A percentile compares a stretch with the other conserved stretches of the same genome.
Conservation (phyloP, 30 jellyfish, hydroid and myxozoan genomes). For the Hydractinia symbiolongicarpus region DNA sequence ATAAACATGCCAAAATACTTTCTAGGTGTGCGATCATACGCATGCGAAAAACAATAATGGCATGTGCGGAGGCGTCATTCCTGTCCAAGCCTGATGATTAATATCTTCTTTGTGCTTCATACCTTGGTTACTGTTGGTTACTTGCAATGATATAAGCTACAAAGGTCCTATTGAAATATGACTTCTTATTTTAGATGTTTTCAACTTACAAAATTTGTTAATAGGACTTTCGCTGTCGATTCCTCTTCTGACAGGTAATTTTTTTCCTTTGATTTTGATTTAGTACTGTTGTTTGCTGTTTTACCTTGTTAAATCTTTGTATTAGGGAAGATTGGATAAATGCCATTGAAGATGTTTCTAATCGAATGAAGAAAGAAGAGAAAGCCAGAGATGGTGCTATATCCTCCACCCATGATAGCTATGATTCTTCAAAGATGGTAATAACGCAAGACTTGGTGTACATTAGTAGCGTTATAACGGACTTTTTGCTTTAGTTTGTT, state of each 20-base stretch:
- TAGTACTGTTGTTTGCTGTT: background rate
- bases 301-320: background rate
- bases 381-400: conserved; percentile 15
- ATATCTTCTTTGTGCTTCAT: too few relatives aligned
- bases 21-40: too few relatives aligned
- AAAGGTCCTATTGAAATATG: too few relatives aligned
- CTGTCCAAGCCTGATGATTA: too few relatives aligned
- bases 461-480: background rate
- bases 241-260: conserved; percentile 63
- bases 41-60: too few relatives aligned
- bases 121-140: too few relatives aligned
- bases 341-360: conserved; percentile 73
- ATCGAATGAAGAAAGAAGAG: conserved; percentile 50
- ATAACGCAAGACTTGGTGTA: too few relatives aligned
- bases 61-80: too few relatives aligned
- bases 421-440: conserved; percentile 22
- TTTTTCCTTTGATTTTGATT: background rate
- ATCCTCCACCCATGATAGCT: conserved; percentile 12
- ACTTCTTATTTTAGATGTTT: conserved; percentile 53
- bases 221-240: conserved; percentile 84
- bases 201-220: conserved; percentile 90
- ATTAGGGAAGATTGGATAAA: conserved; percentile 73
- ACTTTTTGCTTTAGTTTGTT: too few relatives aligned
- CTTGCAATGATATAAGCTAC: too few relatives aligned
- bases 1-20: too few relatives aligned